Evolutionary conservation across 2,113 vertebrate species (phyloP), one percentile per base, ranked within the genome.

Genomic region (Tachuris rubrigastra): DNA sequence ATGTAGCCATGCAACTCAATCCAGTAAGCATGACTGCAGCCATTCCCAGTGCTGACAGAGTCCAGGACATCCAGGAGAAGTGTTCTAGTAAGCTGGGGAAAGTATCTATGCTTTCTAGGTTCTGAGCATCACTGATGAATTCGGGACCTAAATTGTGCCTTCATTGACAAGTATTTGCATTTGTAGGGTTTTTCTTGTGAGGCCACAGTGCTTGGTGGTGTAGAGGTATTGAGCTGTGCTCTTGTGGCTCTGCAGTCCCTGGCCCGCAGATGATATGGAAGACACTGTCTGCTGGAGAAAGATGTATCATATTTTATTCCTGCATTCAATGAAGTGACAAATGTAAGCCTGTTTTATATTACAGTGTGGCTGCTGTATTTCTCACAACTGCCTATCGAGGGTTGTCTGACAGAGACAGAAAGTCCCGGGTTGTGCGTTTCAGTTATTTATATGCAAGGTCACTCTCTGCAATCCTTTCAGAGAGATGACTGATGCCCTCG

Each of bases 301-400:
- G 86, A 55, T 74, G 31, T 49, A 33, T 84, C 56, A 55, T 92
- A 67, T 84, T 90, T 97, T 90, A 42, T 71, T 55, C 23, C 44
- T 90, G 62, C 35, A 86, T 90, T 92, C 88, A 93, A 19, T 50
- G 85, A 71, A 39, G 47, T 93, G 80, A 93, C 86, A 92, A 90
- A 92, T 84, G 55, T 42, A 76, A 95, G 55, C 72, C 56, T 77
- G 41, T 52, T 71, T 84, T 88, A 80, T 91, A 89, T 93, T 89
- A 82, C 58, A 0, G 0, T 56, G 66, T 85, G 60, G 49, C 71
- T 88, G 71, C 79, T 77, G 30, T 74, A 71, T 95, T 92, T 96
- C 76, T 92, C 68, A 86, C 50, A 86, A 28, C 55, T 92, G 63
- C 47, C 89, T 92, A 1, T 86, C 0, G 1, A 67, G 77, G 23